These are phyloP conservation scores for Athripsodes cinereus DNA, from an alignment of 2,888 invertebrate genomes.

Conservation along the genomic window DNA sequence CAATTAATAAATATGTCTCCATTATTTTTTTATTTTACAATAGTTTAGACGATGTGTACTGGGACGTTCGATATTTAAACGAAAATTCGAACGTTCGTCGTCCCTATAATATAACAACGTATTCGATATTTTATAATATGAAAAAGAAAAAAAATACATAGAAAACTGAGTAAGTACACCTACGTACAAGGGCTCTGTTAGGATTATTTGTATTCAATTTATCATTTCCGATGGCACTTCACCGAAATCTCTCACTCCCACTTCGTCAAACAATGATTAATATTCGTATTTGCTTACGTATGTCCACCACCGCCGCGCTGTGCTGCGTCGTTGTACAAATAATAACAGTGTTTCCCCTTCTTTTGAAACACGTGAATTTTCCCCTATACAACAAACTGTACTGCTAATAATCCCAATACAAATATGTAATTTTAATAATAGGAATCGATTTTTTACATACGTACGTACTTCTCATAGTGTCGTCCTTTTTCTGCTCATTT, in stretches of 20 bases:
- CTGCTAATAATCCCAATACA: neutral
- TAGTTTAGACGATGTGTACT: too few species aligned
- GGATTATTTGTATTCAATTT: slow-evolving; percentile 1
- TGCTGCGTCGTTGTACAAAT: neutral
- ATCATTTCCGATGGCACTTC: slow-evolving; percentile 1
- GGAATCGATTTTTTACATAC: slow-evolving; percentile 1
- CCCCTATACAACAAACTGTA: neutral
- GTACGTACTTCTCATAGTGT: neutral
- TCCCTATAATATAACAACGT: too few species aligned
- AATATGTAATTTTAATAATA: neutral
- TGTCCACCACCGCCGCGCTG: too few species aligned
- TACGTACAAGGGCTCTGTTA: neutral
- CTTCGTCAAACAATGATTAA: slow-evolving; percentile 1
- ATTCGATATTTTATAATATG: too few species aligned
- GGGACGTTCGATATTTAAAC: too few species aligned
- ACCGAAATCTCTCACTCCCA: neutral
- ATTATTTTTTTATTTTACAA: too few species aligned
- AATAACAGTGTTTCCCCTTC: neutral
- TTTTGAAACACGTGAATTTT: neutral
- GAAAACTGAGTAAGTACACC: too few species aligned
- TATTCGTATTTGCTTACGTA: slow-evolving; percentile 1
- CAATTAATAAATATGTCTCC: too few species aligned
- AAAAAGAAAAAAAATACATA: too few species aligned
- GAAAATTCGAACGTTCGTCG: too few species aligned
- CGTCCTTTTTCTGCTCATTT: neutral